These are phyloP conservation scores for Villa cingulata DNA, from an alignment of 2,888 invertebrate genomes.

Conservation along the genomic window DNA sequence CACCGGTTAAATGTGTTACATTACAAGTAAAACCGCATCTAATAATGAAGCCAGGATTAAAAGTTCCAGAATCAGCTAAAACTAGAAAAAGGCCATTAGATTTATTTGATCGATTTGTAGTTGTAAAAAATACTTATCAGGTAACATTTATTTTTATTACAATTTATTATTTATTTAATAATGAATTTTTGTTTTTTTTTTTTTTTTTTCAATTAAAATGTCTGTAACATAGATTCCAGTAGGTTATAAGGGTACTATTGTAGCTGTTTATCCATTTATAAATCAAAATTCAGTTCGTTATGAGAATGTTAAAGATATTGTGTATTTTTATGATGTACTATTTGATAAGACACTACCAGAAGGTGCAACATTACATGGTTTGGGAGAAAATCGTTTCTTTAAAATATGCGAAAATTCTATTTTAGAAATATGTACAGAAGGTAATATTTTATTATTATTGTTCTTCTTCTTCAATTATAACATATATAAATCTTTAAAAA, in stretches of 20 bases:
- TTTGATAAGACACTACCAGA: constrained; percentile 67
- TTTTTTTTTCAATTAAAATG: too few species aligned
- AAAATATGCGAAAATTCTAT: constrained; percentile 39
- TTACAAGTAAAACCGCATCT: constrained; percentile 70
- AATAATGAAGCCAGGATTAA: constrained; percentile 43
- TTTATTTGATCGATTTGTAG: constrained; percentile 75
- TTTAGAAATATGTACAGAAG: constrained; percentile 20
- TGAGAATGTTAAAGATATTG: constrained; percentile 40
- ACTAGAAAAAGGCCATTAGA: constrained; percentile 17
- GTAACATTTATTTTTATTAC: too few species aligned
- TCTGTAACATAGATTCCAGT: constrained; percentile 44
- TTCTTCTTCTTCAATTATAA: too few species aligned
- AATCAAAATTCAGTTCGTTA: constrained; percentile 36
- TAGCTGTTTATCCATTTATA: constrained; percentile 45
- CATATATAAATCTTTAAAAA: too few species aligned
- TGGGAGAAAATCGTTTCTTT: constrained; percentile 26
- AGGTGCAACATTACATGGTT: constrained; percentile 34
- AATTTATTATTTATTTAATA: too few species aligned
- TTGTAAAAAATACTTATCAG: constrained; percentile 56
- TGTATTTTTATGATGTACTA: constrained; percentile 59
- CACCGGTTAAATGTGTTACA: constrained; percentile 40
- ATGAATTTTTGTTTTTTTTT: too few species aligned
- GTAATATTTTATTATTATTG: constrained; percentile 16
- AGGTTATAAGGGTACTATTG: constrained; percentile 72
- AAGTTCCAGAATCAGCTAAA: constrained; percentile 36